Percentiles rank a stretch among this genome's conserved stretches.
phyloP scores from a whole-genome alignment of 2,888 invertebrate genomes.

The Eupithecia subumbrata region DNA sequence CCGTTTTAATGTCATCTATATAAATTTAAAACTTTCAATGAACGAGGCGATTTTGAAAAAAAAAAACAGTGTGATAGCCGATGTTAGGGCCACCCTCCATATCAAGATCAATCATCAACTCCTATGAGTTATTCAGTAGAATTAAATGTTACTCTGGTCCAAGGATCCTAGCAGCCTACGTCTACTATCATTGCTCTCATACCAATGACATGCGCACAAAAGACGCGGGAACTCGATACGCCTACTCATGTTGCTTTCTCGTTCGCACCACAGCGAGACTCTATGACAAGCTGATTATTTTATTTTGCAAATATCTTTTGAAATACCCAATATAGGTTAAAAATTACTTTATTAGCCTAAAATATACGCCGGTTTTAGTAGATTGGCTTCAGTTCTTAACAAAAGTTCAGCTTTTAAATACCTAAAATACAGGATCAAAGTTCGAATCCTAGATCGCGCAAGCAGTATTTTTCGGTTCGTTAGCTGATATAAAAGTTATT shows the following conservation, averaged over 20 bases:
- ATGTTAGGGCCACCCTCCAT: too few species aligned
- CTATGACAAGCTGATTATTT: not conserved
- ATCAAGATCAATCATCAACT: too few species aligned
- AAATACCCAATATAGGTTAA: not conserved
- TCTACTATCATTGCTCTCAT: not conserved
- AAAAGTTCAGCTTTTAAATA: not conserved
- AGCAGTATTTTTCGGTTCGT: constrained; percentile 7
- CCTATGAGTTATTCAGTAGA: too few species aligned
- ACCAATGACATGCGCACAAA: not conserved
- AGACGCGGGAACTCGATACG: not conserved
- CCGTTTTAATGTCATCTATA: too few species aligned
- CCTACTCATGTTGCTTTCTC: not conserved
- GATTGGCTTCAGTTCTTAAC: not conserved
- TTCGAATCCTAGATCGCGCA: constrained; percentile 29
- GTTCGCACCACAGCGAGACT: not conserved
- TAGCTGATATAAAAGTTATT: not conserved
- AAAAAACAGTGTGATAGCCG: too few species aligned
- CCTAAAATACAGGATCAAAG: not conserved
- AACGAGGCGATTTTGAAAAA: too few species aligned
- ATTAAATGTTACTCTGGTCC: too few species aligned
- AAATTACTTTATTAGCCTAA: not conserved
- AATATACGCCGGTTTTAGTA: not conserved
- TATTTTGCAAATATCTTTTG: not conserved
- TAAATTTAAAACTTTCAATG: too few species aligned
- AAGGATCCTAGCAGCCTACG: too few species aligned